Evolutionary conservation across 2,888 invertebrate genomes (phyloP).

Genomic region (Lamellibrachia satsuma): DNA sequence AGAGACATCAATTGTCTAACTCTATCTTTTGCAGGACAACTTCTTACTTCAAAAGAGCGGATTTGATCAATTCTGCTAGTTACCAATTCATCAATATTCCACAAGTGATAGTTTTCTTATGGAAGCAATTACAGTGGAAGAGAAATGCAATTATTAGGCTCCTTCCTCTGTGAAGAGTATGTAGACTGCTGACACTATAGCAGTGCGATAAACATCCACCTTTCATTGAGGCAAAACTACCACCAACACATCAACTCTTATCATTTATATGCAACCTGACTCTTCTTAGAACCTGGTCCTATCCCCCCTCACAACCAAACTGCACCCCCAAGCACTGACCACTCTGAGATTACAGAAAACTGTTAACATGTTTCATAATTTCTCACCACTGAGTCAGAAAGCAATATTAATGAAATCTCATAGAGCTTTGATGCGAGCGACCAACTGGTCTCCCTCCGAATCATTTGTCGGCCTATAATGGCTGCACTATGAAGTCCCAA

Average conservation of each 20-base stretch:
- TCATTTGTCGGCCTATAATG: constrained; percentile 3
- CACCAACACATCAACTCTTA: too few relatives aligned
- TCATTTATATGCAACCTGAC: too few relatives aligned
- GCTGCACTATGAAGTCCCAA: not conserved
- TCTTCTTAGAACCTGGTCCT: too few relatives aligned
- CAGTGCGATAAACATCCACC: too few relatives aligned
- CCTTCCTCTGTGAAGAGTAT: not conserved
- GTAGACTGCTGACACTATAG: not conserved
- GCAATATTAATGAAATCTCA: constrained; percentile 13
- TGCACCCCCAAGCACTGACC: too few relatives aligned
- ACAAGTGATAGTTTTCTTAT: not conserved
- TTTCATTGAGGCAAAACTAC: too few relatives aligned
- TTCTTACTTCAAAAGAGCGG: not conserved
- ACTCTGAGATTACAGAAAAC: not conserved
- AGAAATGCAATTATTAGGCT: not conserved
- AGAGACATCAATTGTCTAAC: not conserved
- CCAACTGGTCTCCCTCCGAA: not conserved
- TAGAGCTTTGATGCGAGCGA: not conserved
- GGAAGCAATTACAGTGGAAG: not conserved
- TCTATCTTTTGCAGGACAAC: not conserved
- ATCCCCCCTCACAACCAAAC: not conserved
- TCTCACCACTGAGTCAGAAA: not conserved
- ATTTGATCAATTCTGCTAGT: not conserved
- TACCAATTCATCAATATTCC: constrained; percentile 10
- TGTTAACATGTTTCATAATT: not conserved